These are phyloP conservation scores for Drosophila melanica DNA, from an alignment of 1,140 invertebrate genomes.

Conservation along the genomic window DNA sequence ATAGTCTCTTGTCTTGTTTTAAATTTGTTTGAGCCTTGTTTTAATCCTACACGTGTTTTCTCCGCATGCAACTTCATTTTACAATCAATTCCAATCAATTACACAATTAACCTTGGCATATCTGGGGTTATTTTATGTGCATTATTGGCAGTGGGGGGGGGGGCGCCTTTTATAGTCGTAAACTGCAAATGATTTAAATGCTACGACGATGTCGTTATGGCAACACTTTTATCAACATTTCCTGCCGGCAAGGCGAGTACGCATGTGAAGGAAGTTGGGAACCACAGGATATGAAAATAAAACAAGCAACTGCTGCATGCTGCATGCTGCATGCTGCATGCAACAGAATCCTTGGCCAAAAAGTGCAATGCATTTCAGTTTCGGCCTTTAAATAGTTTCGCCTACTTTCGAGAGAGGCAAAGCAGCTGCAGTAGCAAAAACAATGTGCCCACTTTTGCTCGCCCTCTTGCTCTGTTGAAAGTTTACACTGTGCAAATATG, in stretches of 20 bases:
- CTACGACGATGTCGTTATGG: slow-evolving; percentile 50
- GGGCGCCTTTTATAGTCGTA: slow-evolving; percentile 21
- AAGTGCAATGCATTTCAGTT: slow-evolving; percentile 48
- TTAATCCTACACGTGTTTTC: not conserved
- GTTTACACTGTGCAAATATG: slow-evolving; percentile 57
- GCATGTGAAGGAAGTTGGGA: slow-evolving; percentile 58
- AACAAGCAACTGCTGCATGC: slow-evolving; percentile 52
- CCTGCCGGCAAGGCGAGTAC: slow-evolving; percentile 48
- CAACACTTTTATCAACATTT: slow-evolving; percentile 73
- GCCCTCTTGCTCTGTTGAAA: slow-evolving; percentile 17
- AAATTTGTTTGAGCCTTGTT: not conserved
- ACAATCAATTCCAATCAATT: slow-evolving; percentile 29
- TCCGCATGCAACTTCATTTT: not conserved
- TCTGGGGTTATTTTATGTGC: not conserved
- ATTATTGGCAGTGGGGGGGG: not conserved
- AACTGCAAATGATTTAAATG: slow-evolving; percentile 66
- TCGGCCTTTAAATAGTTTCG: slow-evolving; percentile 68
- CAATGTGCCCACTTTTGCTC: slow-evolving; percentile 29
- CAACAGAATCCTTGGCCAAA: slow-evolving; percentile 50
- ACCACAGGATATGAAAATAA: slow-evolving; percentile 70
- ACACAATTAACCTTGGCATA: slow-evolving; percentile 24
- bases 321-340: too few relatives aligned
- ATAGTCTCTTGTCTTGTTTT: not conserved
- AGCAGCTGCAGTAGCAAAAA: slow-evolving; percentile 36
- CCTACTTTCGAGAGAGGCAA: slow-evolving; percentile 39